Evolutionary conservation across 37 sponge, comb jelly and placozoan species (phyloP).

Genomic region (Mnemiopsis leidyi): DNA sequence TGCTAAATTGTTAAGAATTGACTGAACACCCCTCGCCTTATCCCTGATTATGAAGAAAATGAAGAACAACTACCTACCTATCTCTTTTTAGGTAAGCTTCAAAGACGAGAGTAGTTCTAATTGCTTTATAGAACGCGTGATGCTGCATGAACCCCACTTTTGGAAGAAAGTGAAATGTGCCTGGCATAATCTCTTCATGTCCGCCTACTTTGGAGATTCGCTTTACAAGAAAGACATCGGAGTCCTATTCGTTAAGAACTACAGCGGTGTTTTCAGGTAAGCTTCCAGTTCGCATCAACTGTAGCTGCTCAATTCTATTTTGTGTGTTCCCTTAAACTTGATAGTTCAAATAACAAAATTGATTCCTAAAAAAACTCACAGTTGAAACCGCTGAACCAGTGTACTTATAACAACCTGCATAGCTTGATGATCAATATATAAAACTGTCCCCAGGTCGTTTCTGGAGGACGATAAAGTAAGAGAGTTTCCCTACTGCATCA

Average conservation of each 20-base stretch:
- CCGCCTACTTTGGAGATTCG: conserved; percentile 8
- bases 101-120: not conserved
- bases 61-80: too few species aligned
- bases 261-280: not conserved
- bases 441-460: not conserved
- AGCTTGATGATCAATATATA: too few species aligned
- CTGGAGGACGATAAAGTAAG: not conserved
- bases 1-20: too few species aligned
- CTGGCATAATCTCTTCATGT: conserved; percentile 61
- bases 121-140: not conserved
- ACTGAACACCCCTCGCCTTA: too few species aligned
- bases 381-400: too few species aligned
- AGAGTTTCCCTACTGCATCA: conserved; percentile 43
- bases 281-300: not conserved
- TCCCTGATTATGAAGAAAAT: too few species aligned
- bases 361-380: too few species aligned
- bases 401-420: too few species aligned
- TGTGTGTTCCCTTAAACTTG: too few species aligned
- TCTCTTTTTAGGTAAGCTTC: conserved; percentile 58
- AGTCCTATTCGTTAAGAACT: conserved; percentile 50
- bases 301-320: too few species aligned
- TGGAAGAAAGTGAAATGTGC: conserved; percentile 64
- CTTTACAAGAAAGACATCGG: conserved; percentile 32
- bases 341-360: too few species aligned
- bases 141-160: conserved; percentile 16